A percentile compares a stretch with the other conserved stretches of the same genome.
Evolutionary conservation across 2,797 vertebrate species (phyloP).

Genomic region (Nasua narica): DNA sequence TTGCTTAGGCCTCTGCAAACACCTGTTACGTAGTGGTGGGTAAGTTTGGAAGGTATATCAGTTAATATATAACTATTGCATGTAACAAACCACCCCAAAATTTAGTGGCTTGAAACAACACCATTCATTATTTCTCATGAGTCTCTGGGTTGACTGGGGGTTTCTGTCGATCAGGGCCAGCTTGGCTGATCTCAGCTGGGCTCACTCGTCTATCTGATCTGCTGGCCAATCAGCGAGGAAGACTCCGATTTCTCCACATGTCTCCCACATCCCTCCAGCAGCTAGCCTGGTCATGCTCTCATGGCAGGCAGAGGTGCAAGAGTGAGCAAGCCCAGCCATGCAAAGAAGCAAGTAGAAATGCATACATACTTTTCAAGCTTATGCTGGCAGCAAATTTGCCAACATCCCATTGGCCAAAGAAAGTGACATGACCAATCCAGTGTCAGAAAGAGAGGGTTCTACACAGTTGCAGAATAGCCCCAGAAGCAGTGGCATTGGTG

Average conservation of each 20-base stretch:
- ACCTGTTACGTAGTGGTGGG: background rate
- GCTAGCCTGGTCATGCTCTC: background rate
- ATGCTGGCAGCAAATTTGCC: background rate
- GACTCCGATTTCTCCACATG: background rate
- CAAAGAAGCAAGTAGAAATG: background rate
- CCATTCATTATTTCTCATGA: background rate
- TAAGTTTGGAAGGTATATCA: slow-evolving; percentile 35
- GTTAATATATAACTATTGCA: background rate
- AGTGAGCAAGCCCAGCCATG: background rate
- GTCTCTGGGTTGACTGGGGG: background rate
- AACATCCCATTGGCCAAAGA: background rate
- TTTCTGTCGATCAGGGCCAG: background rate
- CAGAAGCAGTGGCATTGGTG: slow-evolving; percentile 61
- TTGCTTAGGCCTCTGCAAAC: slow-evolving; percentile 18
- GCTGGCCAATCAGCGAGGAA: background rate
- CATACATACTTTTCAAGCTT: background rate
- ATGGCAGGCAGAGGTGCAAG: background rate
- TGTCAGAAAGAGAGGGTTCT: background rate
- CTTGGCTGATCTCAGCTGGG: background rate
- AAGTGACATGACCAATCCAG: background rate
- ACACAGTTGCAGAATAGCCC: background rate
- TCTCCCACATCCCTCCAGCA: background rate
- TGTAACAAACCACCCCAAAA: background rate
- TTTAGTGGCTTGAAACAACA: background rate
- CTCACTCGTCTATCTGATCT: background rate